Conservation (phyloP, 2,797 vertebrate genomes). For the Lepus oiostolus region DNA sequence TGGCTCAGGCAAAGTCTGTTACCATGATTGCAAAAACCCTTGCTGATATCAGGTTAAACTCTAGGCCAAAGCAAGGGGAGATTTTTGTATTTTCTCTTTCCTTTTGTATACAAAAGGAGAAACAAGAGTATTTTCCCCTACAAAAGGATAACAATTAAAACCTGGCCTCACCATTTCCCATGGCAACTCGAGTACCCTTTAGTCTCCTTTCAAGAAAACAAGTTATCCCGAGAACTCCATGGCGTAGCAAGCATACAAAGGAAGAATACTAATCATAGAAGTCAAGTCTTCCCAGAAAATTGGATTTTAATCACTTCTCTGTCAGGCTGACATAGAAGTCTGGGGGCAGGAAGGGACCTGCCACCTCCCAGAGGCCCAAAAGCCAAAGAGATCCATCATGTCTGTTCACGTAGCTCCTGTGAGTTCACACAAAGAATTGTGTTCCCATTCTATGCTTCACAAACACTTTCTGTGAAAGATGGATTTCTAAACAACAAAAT, state of each 20-base stretch:
- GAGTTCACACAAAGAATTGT: constrained; percentile 60
- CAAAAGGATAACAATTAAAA: constrained; percentile 40
- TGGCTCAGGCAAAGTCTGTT: constrained; percentile 53
- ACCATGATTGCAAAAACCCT: constrained; percentile 58
- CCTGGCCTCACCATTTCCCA: background rate
- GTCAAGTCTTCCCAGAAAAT: constrained; percentile 18
- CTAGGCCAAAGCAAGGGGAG: constrained; percentile 56
- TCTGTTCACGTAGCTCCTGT: constrained; percentile 69
- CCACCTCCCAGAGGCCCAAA: background rate
- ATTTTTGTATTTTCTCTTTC: constrained; percentile 25
- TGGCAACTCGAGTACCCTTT: constrained; percentile 53
- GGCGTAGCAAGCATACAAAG: background rate
- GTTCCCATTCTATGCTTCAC: constrained; percentile 80
- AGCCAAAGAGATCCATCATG: constrained; percentile 70
- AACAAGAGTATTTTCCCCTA: constrained; percentile 62
- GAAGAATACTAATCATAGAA: background rate
- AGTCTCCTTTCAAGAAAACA: background rate
- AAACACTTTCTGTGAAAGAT: constrained; percentile 57
- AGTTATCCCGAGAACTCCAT: background rate
- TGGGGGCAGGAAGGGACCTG: background rate
- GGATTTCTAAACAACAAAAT: constrained; percentile 77
- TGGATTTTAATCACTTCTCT: constrained; percentile 19
- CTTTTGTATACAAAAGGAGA: constrained; percentile 60
- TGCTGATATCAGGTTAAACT: constrained; percentile 73
- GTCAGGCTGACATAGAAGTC: background rate